Evolutionary conservation across 1,140 invertebrate genomes (phyloP).

Genomic region (Saccostrea cuccullata): DNA sequence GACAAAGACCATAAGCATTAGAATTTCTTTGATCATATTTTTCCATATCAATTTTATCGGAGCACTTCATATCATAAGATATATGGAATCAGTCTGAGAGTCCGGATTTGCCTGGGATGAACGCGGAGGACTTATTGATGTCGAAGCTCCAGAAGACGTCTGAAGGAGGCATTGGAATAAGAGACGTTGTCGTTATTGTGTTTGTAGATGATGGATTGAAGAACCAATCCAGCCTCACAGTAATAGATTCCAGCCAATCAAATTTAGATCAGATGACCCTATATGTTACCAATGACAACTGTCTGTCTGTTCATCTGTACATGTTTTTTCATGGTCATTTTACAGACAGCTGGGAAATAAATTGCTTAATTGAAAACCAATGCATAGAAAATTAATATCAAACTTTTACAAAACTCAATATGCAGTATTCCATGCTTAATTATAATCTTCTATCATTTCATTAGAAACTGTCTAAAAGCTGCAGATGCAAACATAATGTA

Average conservation of each 20-base stretch:
- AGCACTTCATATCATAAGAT: not conserved
- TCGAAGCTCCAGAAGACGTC: not conserved
- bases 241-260: not conserved
- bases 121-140: not conserved
- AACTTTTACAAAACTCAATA: no score
- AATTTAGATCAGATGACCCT: not conserved
- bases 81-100: not conserved
- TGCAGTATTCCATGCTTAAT: no score
- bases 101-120: not conserved
- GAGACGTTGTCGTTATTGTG: not conserved
- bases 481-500: no score
- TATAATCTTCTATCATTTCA: no score
- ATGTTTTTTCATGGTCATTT: not conserved
- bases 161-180: not conserved
- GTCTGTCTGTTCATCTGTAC: not conserved
- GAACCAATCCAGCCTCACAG: not conserved
- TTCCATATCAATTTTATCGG: not conserved
- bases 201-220: conserved; percentile 4
- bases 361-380: no score
- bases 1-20: not conserved
- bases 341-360: not conserved
- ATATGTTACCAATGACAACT: conserved; percentile 10
- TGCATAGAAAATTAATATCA: no score
- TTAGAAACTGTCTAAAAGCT: no score
- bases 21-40: conserved; percentile 26